Percentiles rank a stretch among this genome's conserved stretches.
Evolutionary conservation across 2,113 vertebrate genomes (phyloP).

Genomic region (Cynopterus brachyotis): DNA sequence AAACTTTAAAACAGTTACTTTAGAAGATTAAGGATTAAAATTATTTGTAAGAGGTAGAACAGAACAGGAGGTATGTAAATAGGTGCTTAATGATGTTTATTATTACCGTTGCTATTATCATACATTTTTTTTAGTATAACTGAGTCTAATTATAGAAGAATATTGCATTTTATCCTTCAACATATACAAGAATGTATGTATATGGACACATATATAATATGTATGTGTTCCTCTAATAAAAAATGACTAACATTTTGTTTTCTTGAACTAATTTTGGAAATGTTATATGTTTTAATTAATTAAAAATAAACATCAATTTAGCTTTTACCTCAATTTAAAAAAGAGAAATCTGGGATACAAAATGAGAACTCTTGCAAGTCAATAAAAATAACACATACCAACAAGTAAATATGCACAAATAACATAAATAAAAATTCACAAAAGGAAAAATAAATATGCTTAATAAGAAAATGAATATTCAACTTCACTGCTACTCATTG

Average conservation of each 20-base stretch:
- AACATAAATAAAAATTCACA: neutral
- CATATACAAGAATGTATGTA: neutral
- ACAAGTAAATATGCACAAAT: neutral
- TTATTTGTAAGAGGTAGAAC: neutral
- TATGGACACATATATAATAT: neutral
- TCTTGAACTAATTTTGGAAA: neutral
- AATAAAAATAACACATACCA: neutral
- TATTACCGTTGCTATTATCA: neutral
- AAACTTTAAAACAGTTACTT: neutral
- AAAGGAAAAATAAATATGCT: neutral
- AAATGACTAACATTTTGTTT: neutral
- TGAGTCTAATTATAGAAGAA: neutral
- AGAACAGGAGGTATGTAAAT: neutral
- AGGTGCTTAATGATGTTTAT: neutral
- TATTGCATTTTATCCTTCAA: neutral
- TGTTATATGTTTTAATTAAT: neutral
- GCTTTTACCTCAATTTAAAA: neutral
- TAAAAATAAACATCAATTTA: neutral
- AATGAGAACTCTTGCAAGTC: neutral
- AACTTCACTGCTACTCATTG: neutral
- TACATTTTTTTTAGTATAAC: neutral
- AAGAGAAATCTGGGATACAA: neutral
- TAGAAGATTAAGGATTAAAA: neutral
- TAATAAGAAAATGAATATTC: neutral
- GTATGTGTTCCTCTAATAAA: neutral